Percentiles rank a stretch among this genome's conserved stretches.
These are phyloP conservation scores for Herpetotheres cachinnans DNA, from an alignment of 2,113 vertebrate genomes.

Conservation along the genomic window DNA sequence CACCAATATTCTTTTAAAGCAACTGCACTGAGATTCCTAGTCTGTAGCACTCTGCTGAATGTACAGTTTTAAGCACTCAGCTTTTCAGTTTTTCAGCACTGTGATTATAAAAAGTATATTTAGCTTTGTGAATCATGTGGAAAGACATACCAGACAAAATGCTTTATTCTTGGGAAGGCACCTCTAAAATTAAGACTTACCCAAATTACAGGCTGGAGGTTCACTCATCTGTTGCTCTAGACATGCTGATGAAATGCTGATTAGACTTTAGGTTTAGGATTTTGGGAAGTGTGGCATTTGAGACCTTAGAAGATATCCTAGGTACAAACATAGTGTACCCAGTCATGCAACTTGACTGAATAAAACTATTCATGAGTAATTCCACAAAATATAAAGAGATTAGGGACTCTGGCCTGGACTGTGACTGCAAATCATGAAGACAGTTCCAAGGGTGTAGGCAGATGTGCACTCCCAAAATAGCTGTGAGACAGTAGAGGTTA, in stretches of 20 bases:
- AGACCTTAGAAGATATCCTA: background rate
- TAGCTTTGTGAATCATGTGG: constrained; percentile 23
- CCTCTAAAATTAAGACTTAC: background rate
- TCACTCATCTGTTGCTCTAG: background rate
- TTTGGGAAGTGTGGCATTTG: background rate
- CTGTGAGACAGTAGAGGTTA: background rate
- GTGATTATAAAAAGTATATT: background rate
- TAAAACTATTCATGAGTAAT: background rate
- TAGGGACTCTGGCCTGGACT: background rate
- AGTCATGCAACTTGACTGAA: background rate
- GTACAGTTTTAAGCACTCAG: background rate
- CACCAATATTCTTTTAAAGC: background rate
- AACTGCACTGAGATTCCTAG: background rate
- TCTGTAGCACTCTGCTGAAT: background rate
- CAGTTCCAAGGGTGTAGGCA: background rate
- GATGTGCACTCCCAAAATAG: background rate
- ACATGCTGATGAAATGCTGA: background rate
- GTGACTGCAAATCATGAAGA: background rate
- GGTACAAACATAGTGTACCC: background rate
- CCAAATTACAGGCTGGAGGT: background rate
- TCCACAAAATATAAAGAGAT: background rate
- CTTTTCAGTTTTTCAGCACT: background rate
- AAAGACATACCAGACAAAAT: background rate
- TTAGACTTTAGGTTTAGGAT: background rate
- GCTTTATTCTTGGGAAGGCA: background rate